phyloP scores from a whole-genome alignment of 2,888 invertebrate species.

The Idaea dimidiata region DNA sequence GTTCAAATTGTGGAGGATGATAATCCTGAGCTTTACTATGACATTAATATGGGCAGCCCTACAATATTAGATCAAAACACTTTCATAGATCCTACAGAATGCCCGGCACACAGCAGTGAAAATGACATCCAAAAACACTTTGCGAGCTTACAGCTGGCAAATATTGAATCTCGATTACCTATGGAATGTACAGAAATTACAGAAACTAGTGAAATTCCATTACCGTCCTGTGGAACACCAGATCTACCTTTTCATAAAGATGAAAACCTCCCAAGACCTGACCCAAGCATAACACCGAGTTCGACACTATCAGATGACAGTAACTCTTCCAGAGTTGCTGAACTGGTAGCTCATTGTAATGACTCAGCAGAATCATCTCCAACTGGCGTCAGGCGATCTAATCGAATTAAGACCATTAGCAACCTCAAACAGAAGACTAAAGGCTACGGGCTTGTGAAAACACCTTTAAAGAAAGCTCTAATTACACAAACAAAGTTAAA shows the following conservation, averaged over 20 bases:
- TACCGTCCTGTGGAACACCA: conserved; percentile 48
- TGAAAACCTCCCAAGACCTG: conserved; percentile 56
- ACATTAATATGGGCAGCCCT: conserved; percentile 64
- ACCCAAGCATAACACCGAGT: conserved; percentile 71
- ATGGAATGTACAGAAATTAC: conserved; percentile 53
- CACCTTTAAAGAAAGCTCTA: conserved; percentile 71
- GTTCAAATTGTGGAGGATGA: conserved; percentile 78
- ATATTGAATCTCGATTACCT: conserved; percentile 40
- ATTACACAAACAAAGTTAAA: conserved; percentile 77
- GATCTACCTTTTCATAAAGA: conserved; percentile 52
- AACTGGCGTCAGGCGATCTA: conserved; percentile 86
- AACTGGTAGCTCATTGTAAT: conserved; percentile 62
- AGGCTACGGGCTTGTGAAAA: conserved; percentile 84
- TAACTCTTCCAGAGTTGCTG: conserved; percentile 64
- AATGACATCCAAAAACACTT: conserved; percentile 66
- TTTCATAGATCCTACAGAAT: conserved; percentile 33
- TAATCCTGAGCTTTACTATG: conserved; percentile 64
- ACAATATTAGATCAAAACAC: conserved; percentile 37
- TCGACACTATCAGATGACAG: conserved; percentile 73
- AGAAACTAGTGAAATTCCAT: conserved; percentile 33
- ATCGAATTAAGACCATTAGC: conserved; percentile 88
- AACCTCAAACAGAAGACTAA: conserved; percentile 84
- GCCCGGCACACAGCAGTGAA: conserved; percentile 32
- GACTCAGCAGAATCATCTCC: conserved; percentile 75
- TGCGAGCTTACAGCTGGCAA: conserved; percentile 57